phyloP scores from a whole-genome alignment of 2,888 invertebrate genomes.

The Drymonia ruficornis region DNA sequence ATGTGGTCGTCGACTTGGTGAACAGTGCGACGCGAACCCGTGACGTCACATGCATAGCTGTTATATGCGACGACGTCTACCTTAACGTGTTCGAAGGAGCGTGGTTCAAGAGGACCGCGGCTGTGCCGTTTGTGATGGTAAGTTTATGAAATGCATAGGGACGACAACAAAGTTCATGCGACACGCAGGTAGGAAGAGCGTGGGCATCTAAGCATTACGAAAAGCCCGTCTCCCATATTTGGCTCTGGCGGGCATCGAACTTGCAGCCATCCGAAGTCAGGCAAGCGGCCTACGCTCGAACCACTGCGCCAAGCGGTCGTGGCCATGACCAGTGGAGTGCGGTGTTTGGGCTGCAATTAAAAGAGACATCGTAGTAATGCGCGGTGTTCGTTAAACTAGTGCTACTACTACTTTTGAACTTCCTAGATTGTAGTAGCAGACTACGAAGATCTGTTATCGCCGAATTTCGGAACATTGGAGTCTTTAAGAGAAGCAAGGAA shows the following conservation, averaged over 20 bases:
- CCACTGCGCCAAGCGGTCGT: too few relatives aligned
- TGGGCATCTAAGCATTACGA: too few relatives aligned
- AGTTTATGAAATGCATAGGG: slow-evolving; percentile 17
- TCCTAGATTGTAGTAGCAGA: slow-evolving; percentile 84
- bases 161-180: too few relatives aligned
- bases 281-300: too few relatives aligned
- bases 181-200: too few relatives aligned
- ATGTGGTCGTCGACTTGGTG: slow-evolving; percentile 60
- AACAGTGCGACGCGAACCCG: slow-evolving; percentile 50
- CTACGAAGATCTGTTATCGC: slow-evolving; percentile 87
- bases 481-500: slow-evolving; percentile 84
- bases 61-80: slow-evolving; percentile 83
- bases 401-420: background rate
- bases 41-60: slow-evolving; percentile 77
- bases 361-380: too few relatives aligned
- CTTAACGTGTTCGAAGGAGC: slow-evolving; percentile 77
- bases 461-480: slow-evolving; percentile 84
- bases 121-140: slow-evolving; percentile 83
- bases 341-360: too few relatives aligned
- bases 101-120: slow-evolving; percentile 71
- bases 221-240: too few relatives aligned
- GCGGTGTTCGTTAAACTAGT: too few relatives aligned
- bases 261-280: too few relatives aligned
- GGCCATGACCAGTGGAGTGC: too few relatives aligned
- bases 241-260: too few relatives aligned